Evolutionary conservation across 2,797 vertebrate species (phyloP), one percentile per base, ranked within the genome.

Genomic region (Pempheris klunzingeri): DNA sequence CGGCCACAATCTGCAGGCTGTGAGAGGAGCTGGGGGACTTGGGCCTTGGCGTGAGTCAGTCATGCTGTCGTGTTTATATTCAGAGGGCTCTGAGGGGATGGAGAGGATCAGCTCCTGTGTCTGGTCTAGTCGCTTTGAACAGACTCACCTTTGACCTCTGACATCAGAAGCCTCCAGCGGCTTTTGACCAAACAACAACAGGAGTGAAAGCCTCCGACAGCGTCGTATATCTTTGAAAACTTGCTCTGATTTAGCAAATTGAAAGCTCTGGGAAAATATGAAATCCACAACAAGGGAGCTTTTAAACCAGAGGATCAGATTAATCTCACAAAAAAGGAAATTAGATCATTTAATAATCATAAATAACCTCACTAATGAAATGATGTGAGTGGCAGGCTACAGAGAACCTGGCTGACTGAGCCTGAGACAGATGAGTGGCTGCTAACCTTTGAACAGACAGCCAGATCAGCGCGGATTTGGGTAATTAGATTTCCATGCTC

Each of bases 401-500:
- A 39, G 14, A 12, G 60, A 55, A 22, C 36, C 15, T 24, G 10
- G 53, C 36, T 43, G 64, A 34, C 49, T 24, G 36, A 20, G 15
- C 5, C 22, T 13, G 44, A 57, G 69, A 62, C 12, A 41, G 53
- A 69, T 9, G 28, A 66, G 22, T n/a, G 43, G n/a, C 62, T 58
- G 60, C 47, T 55, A 62, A 77, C 80, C 68, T 74, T 77, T 74
- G 32, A 78, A 50, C 70, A 55, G 32, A 36, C 57, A 49, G 53
- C 12, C 62, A 74, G 64, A 83, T 89, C 69, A 85, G 49, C 26
- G 13, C 1, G 39, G 82, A 87, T 90, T 89, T 86, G 38, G 43
- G 12, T 85, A 85, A 88, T 90, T 83, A 53, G 68, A 80, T 87
- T 78, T 50, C 22, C 60, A 46, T 0, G 1, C 49, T 39, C 68